Percentiles rank a stretch among this genome's conserved stretches.
These are phyloP conservation scores for Sylvia borin DNA, from an alignment of 2,797 vertebrate species.

Conservation along the genomic window DNA sequence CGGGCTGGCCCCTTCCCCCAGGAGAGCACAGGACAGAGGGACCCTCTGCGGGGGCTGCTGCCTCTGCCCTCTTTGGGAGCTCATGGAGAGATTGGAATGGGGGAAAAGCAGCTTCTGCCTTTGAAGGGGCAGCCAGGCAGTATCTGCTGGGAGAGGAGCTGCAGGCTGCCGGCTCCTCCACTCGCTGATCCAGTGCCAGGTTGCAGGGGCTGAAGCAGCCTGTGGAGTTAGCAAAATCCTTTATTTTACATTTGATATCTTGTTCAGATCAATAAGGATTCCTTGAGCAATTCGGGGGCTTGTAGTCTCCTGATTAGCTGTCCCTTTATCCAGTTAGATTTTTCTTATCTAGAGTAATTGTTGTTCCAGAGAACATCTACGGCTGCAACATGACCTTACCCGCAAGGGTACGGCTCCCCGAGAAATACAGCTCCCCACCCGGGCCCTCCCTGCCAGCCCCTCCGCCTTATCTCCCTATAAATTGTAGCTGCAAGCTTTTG, in stretches of 20 bases:
- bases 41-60: background rate
- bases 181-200: background rate
- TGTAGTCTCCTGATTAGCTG: slow-evolving; percentile 42
- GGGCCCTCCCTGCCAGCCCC: background rate
- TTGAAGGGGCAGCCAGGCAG: background rate
- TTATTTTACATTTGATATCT: slow-evolving; percentile 39
- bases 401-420: background rate
- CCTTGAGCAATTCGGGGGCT: slow-evolving; percentile 9
- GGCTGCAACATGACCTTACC: slow-evolving; percentile 16
- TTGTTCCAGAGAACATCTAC: background rate
- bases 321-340: slow-evolving; percentile 52
- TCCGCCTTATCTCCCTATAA: slow-evolving; percentile 31
- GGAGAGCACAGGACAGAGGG: background rate
- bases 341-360: slow-evolving; percentile 35
- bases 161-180: background rate
- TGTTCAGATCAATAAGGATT: slow-evolving; percentile 36
- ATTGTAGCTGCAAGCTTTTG: slow-evolving; percentile 63
- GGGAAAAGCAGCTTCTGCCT: background rate
- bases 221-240: slow-evolving; percentile 38
- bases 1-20: rapidly evolving
- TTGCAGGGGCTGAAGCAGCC: slow-evolving; percentile 1
- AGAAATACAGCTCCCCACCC: slow-evolving; percentile 32
- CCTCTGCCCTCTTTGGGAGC: background rate
- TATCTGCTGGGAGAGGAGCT: background rate
- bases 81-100: background rate